These are phyloP conservation scores for Leucopsar rothschildi DNA, from an alignment of 2,113 vertebrate species.

Conservation along the genomic window DNA sequence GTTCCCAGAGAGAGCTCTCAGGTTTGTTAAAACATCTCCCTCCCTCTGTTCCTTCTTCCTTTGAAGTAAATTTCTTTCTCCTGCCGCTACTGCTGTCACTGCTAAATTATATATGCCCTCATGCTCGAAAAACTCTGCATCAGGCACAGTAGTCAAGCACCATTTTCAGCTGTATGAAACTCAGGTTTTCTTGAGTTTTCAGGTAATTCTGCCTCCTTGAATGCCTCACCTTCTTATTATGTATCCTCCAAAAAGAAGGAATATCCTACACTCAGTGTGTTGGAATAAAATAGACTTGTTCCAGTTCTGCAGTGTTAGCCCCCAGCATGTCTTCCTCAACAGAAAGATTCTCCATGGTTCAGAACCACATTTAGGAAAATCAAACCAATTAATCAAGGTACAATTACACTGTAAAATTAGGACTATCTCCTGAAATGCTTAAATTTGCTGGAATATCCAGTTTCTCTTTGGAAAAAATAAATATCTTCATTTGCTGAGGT, in stretches of 20 bases:
- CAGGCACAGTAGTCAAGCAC: not conserved
- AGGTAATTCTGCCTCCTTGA: not conserved
- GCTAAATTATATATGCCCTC: conserved; percentile 48
- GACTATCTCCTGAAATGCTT: not conserved
- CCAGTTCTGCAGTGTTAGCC: not conserved
- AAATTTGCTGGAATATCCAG: not conserved
- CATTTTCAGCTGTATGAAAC: not conserved
- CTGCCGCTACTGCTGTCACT: not conserved
- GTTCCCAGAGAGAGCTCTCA: not conserved
- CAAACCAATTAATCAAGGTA: not conserved
- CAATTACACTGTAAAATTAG: not conserved
- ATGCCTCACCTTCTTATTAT: not conserved
- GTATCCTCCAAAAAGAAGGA: not conserved
- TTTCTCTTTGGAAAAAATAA: not conserved
- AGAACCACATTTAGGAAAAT: not conserved
- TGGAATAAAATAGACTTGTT: not conserved
- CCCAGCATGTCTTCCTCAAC: not conserved
- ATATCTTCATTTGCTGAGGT: not conserved
- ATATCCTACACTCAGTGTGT: not conserved
- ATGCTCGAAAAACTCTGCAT: conserved; percentile 14
- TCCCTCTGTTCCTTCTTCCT: conserved; percentile 15
- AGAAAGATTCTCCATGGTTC: not conserved
- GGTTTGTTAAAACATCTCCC: conserved; percentile 5
- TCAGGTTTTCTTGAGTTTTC: not conserved
- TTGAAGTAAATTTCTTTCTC: conserved; percentile 46